Conservation (phyloP, 1,140 invertebrate genomes). For the Acyrthosiphon pisum region DNA sequence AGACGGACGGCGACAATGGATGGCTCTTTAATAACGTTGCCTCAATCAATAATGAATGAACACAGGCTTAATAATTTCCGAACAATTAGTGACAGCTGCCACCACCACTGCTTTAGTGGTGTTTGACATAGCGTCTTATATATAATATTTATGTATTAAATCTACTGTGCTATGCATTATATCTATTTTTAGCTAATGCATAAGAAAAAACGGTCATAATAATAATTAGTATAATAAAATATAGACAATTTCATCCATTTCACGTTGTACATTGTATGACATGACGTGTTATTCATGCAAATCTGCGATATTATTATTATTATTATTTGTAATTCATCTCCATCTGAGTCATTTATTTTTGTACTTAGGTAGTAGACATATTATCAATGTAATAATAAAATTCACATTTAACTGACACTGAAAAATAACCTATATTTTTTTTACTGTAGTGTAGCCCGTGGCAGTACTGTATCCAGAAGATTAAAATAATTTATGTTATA, state of each 20-base stretch:
- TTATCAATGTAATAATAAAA: background rate
- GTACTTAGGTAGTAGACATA: no score
- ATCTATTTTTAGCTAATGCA: background rate
- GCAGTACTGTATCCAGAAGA: no score
- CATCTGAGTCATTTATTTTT: no score
- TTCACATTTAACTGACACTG: background rate
- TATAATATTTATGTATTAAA: background rate
- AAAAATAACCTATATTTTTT: background rate
- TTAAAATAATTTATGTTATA: background rate
- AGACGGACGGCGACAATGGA: background rate
- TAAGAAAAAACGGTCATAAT: background rate
- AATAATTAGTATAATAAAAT: background rate
- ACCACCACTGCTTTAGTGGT: background rate
- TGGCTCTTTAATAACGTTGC: background rate
- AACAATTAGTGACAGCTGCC: conserved; percentile 29
- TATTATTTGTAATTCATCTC: background rate
- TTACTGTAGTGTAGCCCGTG: background rate
- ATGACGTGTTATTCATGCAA: background rate
- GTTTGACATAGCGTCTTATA: background rate
- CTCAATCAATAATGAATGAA: conserved; percentile 18
- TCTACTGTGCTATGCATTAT: background rate
- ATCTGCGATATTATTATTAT: background rate
- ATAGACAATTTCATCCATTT: background rate
- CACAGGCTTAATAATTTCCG: background rate
- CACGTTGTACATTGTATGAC: background rate